These are phyloP conservation scores for Mesorhabditis sp. DNA, from an alignment of 2,888 invertebrate genomes.

Conservation along the genomic window DNA sequence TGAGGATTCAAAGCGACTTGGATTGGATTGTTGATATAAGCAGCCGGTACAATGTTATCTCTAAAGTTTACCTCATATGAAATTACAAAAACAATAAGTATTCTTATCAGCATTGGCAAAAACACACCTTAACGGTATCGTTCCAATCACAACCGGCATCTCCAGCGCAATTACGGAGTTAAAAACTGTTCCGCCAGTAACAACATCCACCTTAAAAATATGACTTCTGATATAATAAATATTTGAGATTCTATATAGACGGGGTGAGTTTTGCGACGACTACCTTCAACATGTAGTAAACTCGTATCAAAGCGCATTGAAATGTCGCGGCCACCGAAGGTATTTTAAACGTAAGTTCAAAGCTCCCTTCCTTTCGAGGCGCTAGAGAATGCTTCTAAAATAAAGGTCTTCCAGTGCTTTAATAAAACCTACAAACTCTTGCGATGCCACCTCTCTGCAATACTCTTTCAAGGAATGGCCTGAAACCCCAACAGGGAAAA, in stretches of 20 bases:
- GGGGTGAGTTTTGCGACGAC: no score
- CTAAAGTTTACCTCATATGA: no score
- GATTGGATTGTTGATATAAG: no score
- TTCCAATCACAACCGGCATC: constrained; percentile 1
- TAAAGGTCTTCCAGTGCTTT: no score
- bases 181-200: neutral
- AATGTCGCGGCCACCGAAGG: neutral
- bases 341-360: neutral
- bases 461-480: neutral
- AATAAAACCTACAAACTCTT: no score
- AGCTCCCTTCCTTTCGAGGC: neutral
- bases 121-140: neutral
- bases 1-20: no score
- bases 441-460: neutral
- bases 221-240: no score
- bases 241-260: no score
- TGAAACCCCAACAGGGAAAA: neutral
- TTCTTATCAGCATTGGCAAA: no score
- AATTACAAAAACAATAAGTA: no score
- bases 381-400: neutral
- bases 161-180: neutral
- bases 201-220: neutral
- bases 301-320: neutral
- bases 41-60: no score
- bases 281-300: neutral